Base-by-base conservation (phyloP, 1,140 invertebrate genomes). In the Apis dorsata region DNA sequence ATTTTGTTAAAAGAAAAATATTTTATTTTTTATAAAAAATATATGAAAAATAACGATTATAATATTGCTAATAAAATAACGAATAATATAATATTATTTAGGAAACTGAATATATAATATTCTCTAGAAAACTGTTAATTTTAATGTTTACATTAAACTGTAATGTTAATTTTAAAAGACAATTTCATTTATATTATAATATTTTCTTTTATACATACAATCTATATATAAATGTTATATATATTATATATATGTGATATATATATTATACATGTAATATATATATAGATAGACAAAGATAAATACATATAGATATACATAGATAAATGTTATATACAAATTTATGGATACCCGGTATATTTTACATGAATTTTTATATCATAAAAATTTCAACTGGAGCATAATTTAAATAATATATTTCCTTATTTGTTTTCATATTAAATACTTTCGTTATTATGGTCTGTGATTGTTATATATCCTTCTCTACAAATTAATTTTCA, bases 361-460 rank as follows among this genome's bases (percentile, higher is more conserved):
- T 82, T 81, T 77, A 21, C 17, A 24, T 10, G 60, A 60, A 77
- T 15, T 34, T 1, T 69, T 24, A 74, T 62, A 53, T 17, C 11
- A 4, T 69, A 76, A 81, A 76, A 44, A 69, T 53, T 69, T 76
- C 73, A 51, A 77, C n/a, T 77, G 55, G 65, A 55, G 51, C 10
- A 7, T 68, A 53, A 69, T 68, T 63, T 81, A 77, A 77, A 70
- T 77, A 57, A 34, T 62, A 73, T 21, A n/a, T 24, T 77, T 51
- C 19, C 49, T 57, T 77, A 77, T 60, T 21, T 53, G 44, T 49
- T 75, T 69, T 77, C 65, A 28, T 44, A 44, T 77, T 70, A 77
- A 77, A 77, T 82, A 82, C 80, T 82, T 82, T 82, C 80, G 44
- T 82, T 55, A 77, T 69, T 44, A 65, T 82, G 80, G 80, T 82